These are phyloP conservation scores for Coenonympha arcania DNA, from an alignment of 2,888 invertebrate species.

Conservation along the genomic window DNA sequence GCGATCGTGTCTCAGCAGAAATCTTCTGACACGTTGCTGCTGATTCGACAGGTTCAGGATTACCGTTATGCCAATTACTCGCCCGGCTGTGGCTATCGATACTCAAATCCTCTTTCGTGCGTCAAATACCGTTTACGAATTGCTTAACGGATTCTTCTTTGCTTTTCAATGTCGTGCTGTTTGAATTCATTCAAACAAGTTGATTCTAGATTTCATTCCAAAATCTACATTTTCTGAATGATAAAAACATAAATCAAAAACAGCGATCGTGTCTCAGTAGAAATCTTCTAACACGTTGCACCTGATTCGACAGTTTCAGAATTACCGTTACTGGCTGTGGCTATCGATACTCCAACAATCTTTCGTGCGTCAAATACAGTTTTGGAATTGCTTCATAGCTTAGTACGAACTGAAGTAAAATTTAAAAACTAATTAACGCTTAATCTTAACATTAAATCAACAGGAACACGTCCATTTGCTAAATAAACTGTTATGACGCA, in stretches of 20 bases:
- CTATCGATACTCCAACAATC: too few species aligned
- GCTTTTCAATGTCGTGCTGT: too few species aligned
- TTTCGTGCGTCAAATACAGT: neutral
- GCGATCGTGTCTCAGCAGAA: too few species aligned
- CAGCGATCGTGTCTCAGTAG: too few species aligned
- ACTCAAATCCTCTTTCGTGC: conserved; percentile 37
- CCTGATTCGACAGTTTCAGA: too few species aligned
- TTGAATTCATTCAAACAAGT: too few species aligned
- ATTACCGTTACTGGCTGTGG: too few species aligned
- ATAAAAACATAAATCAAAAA: too few species aligned
- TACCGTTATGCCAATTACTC: conserved; percentile 67
- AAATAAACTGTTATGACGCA: conserved; percentile 20
- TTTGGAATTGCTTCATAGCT: neutral
- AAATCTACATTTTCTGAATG: too few species aligned
- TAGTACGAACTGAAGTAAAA: neutral
- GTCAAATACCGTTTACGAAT: neutral
- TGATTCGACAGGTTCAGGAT: conserved; percentile 74
- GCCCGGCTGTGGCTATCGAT: conserved; percentile 67
- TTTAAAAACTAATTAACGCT: neutral
- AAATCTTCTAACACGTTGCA: too few species aligned
- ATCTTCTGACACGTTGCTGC: conserved; percentile 76
- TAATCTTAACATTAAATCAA: neutral
- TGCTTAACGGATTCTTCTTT: neutral
- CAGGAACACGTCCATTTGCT: neutral
- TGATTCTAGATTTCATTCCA: too few species aligned